phyloP scores from a whole-genome alignment of 2,888 invertebrate genomes.

The Caenorhabditis sp. region DNA sequence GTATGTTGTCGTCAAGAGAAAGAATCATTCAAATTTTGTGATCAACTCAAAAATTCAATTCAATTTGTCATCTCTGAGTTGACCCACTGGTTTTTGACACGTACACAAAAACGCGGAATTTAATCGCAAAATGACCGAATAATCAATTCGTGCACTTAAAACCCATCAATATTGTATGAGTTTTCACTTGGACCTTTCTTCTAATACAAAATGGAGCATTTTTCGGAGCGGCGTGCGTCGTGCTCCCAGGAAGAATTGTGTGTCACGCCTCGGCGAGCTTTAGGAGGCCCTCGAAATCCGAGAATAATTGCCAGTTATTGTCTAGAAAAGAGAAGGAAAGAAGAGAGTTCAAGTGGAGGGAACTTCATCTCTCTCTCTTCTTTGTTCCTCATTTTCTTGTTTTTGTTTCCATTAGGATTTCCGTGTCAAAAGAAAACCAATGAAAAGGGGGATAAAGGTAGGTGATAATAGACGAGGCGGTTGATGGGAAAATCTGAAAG shows the following conservation, averaged over 20 bases:
- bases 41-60: slow-evolving; percentile 37
- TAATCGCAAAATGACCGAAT: slow-evolving; percentile 53
- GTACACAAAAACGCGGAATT: slow-evolving; percentile 30
- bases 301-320: slow-evolving; percentile 66
- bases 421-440: not conserved
- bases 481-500: slow-evolving; percentile 30
- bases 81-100: not conserved
- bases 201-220: slow-evolving; percentile 18
- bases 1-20: too few relatives aligned
- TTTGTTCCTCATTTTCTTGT: slow-evolving; percentile 25
- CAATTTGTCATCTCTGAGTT: slow-evolving; percentile 3
- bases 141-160: slow-evolving; percentile 52
- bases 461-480: slow-evolving; percentile 6
- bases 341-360: slow-evolving; percentile 41
- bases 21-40: too few relatives aligned
- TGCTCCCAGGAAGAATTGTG: slow-evolving; percentile 19
- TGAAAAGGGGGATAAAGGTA: slow-evolving; percentile 12
- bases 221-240: not conserved
- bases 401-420: slow-evolving; percentile 41
- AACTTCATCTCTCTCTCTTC: not conserved
- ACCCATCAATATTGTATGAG: slow-evolving; percentile 61
- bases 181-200: not conserved
- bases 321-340: slow-evolving; percentile 31
- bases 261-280: slow-evolving; percentile 62
- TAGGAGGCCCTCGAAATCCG: slow-evolving; percentile 59